phyloP scores from a whole-genome alignment of 2,113 vertebrate genomes.

The Ceyx melanurus region DNA sequence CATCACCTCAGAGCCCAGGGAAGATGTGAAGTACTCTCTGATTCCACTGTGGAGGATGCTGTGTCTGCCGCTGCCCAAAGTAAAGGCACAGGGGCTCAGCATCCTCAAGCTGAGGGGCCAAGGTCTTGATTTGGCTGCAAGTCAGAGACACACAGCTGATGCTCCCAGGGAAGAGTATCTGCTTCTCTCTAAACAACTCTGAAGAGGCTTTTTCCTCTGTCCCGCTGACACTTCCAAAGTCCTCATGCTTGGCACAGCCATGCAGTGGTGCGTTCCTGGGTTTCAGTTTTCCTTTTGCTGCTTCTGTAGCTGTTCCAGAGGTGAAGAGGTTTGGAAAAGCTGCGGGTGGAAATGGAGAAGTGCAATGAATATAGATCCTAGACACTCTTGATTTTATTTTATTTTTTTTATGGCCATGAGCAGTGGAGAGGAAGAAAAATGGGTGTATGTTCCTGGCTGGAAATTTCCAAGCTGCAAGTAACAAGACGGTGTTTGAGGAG shows the following conservation, averaged over 20 bases:
- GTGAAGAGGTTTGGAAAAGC: slow-evolving; percentile 61
- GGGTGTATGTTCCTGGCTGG: slow-evolving; percentile 17
- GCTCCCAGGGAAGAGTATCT: neutral
- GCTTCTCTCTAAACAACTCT: slow-evolving; percentile 38
- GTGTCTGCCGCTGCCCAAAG: neutral
- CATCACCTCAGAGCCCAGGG: neutral
- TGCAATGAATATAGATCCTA: slow-evolving; percentile 23
- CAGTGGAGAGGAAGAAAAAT: neutral
- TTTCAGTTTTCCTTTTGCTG: slow-evolving; percentile 67
- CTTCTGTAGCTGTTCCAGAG: slow-evolving; percentile 67
- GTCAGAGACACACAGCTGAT: neutral
- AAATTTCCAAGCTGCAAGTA: neutral
- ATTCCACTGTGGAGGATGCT: too few species aligned
- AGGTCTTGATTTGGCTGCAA: neutral
- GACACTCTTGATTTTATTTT: neutral
- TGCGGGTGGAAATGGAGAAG: slow-evolving; percentile 48
- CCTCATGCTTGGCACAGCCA: neutral
- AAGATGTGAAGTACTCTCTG: neutral
- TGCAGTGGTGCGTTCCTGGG: neutral
- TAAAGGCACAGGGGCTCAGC: neutral
- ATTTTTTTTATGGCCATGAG: neutral
- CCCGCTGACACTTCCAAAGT: neutral
- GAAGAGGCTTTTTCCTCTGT: slow-evolving; percentile 53
- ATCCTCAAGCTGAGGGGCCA: neutral
- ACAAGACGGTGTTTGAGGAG: slow-evolving; percentile 24